These are phyloP conservation scores for Andrena camellia DNA, from an alignment of 2,888 invertebrate species.

Conservation along the genomic window DNA sequence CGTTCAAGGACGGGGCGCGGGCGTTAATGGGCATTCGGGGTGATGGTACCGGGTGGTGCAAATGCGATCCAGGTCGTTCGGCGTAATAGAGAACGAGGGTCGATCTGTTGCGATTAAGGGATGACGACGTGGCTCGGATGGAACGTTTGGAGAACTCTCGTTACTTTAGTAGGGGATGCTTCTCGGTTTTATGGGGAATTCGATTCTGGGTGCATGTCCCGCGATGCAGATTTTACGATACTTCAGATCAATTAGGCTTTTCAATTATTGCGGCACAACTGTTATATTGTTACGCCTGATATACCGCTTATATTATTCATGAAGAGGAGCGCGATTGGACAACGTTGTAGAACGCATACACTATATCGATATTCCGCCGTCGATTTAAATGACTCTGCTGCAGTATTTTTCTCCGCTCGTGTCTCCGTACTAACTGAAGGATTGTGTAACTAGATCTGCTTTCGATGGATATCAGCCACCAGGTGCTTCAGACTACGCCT, in stretches of 20 bases:
- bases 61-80: conserved; percentile 41
- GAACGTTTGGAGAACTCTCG: neutral
- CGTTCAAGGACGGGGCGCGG: conserved; percentile 23
- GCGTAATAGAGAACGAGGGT: conserved; percentile 44
- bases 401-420: neutral
- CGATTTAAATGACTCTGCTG: neutral
- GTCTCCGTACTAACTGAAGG: neutral
- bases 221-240: neutral
- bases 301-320: neutral
- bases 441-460: conserved; percentile 16
- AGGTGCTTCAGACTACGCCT: conserved; percentile 16
- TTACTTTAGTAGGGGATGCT: no score
- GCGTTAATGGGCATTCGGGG: conserved; percentile 32
- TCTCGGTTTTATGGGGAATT: neutral
- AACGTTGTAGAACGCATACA: neutral
- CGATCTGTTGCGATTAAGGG: conserved; percentile 29
- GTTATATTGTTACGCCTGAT: neutral
- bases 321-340: neutral
- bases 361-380: neutral
- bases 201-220: neutral
- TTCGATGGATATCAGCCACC: conserved; percentile 20
- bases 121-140: conserved; percentile 30
- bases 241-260: no score
- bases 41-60: conserved; percentile 33
- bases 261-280: no score